Evolutionary conservation across 2,888 invertebrate species (phyloP), one percentile per base, ranked within the genome.

Genomic region (Diarsia brunnea): DNA sequence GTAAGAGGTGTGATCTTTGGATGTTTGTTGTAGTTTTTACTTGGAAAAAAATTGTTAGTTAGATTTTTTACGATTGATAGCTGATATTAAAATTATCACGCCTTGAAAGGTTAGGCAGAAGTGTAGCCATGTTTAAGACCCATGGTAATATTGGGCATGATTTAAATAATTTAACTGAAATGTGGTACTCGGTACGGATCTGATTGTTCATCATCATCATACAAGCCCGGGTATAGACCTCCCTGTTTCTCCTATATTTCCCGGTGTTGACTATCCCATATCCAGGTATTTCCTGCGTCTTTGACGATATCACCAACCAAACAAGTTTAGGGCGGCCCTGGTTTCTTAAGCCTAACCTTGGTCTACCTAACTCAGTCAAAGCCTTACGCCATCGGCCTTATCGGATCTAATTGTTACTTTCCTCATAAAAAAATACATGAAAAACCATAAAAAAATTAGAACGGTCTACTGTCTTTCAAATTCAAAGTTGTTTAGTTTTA

Each of bases 1-100:
- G 19, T 16, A 3, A 51, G 14, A 73, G 3, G 31, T 70, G 66
- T 77, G 70, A 14, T 73, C 64, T 82, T 69, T 73, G 78, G 64
- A 43, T 47, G 4, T 31, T 19, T 19, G 3, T 19, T n/a, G 16
- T 27, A 27, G 2, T 24, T 24, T 24, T 64, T 12, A 10, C 8
- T 55, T 55, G 24, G 16, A 82, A 0, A 67, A n/a, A 65, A 53
- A 27, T 55, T 53, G 43, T 63, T 78, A 43, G 45, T 12, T 83
- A 69, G 51, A 60, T 82, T 78, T 79, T 78, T 24, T 78, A 69
- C 53, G 38, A 4, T 27, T 14, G 16, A 21, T 51, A 45, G 38
- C 38, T 38, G 8, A 43, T 27, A 16, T 53, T 16, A 43, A 43
- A 51, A 21, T 60, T 14, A 1, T 60, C 27, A 10, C 19, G 10